Conservation (phyloP, 2,888 invertebrate genomes). For the Dromius quadrimaculatus region DNA sequence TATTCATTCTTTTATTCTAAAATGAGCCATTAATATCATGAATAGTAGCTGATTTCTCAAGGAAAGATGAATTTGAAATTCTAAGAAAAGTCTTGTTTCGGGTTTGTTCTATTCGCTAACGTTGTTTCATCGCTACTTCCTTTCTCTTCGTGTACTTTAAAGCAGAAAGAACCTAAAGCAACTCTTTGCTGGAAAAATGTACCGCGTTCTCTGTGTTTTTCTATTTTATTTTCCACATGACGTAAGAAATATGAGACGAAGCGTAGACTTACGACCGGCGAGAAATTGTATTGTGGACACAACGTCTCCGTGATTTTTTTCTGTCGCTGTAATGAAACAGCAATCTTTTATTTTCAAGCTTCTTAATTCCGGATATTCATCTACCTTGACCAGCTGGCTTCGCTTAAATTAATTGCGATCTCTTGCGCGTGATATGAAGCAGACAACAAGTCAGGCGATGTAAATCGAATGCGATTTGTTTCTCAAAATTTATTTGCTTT, state of each 20-base stretch:
- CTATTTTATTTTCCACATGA: conserved; percentile 50
- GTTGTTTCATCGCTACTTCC: too few species aligned
- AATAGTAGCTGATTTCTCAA: too few species aligned
- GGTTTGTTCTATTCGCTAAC: too few species aligned
- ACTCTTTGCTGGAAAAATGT: conserved; percentile 23
- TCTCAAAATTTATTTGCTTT: too few species aligned
- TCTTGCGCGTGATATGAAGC: conserved; percentile 15
- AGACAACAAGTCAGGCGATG: conserved; percentile 23
- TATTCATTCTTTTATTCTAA: too few species aligned
- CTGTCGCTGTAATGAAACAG: conserved; percentile 33
- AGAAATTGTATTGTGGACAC: conserved; percentile 37
- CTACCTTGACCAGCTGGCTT: conserved; percentile 21
- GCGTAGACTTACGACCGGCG: conserved; percentile 16
- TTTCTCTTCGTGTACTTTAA: too few species aligned
- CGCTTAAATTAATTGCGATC: conserved; percentile 30
- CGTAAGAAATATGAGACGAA: conserved; percentile 43
- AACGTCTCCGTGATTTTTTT: conserved; percentile 27
- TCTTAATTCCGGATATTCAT: conserved; percentile 30
- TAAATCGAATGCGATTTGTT: conserved; percentile 15
- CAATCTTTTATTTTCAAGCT: conserved; percentile 34
- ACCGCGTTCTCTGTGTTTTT: conserved; percentile 24
- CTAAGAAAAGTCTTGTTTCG: too few species aligned
- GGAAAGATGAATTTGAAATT: too few species aligned
- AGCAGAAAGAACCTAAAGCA: not conserved
- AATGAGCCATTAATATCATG: too few species aligned